Conservation (phyloP, 2,797 vertebrate species). For the Nannoperca obscura region DNA sequence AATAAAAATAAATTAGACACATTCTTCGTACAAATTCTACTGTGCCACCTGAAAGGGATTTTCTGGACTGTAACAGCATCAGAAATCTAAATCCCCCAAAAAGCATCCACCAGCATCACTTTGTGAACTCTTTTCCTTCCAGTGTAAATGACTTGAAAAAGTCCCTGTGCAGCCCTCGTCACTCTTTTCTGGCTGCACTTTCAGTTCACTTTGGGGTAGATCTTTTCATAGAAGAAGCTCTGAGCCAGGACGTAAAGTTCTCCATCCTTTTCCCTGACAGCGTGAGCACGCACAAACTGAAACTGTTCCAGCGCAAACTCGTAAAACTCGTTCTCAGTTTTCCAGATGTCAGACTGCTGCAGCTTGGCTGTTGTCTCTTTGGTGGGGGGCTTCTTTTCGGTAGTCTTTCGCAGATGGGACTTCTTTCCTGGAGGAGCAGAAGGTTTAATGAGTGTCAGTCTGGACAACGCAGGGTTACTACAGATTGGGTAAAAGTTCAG, state of each 20-base stretch:
- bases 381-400: conserved; percentile 95
- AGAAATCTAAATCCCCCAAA: conserved; percentile 1
- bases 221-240: conserved; percentile 98
- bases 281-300: conserved; percentile 95
- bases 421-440: conserved; percentile 89
- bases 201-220: conserved; percentile 95
- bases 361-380: conserved; percentile 94
- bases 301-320: conserved; percentile 98
- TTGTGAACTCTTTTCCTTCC: conserved; percentile 13
- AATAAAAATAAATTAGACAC: conserved; percentile 25
- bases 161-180: conserved; percentile 3
- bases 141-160: conserved; percentile 53
- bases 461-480: neutral
- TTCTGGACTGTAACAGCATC: conserved; percentile 8
- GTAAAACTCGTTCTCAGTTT: conserved; percentile 98
- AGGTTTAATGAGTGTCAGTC: conserved; percentile 6
- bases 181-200: neutral
- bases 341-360: conserved; percentile 96
- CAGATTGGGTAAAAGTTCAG: neutral
- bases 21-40: conserved; percentile 33
- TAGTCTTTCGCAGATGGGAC: conserved; percentile 97
- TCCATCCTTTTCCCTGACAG: conserved; percentile 95
- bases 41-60: conserved; percentile 15
- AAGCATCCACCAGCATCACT: neutral
- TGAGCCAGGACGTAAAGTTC: conserved; percentile 92